Evolutionary conservation across 2,888 invertebrate genomes (phyloP).

Genomic region (Thecocarcelia acutangulata): DNA sequence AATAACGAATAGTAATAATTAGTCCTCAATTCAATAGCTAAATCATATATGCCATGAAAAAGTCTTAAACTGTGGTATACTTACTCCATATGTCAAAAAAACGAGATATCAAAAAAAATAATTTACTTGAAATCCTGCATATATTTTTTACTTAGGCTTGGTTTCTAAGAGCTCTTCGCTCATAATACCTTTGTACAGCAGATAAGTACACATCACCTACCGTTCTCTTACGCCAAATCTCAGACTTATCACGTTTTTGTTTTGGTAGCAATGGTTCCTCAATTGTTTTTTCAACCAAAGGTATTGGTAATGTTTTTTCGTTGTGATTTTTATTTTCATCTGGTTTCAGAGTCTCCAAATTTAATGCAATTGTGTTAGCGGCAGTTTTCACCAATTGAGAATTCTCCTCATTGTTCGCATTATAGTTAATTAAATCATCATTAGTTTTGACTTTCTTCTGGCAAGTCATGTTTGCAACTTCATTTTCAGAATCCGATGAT

Average conservation of each 20-base stretch:
- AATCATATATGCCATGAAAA: too few relatives aligned
- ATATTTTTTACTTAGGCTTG: constrained; percentile 44
- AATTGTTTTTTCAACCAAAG: constrained; percentile 16
- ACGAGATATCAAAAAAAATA: not conserved
- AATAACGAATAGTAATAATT: too few relatives aligned
- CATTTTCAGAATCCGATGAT: constrained; percentile 82
- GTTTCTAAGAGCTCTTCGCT: constrained; percentile 85
- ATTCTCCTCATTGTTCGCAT: not conserved
- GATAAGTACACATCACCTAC: constrained; percentile 89
- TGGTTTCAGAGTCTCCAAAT: constrained; percentile 71
- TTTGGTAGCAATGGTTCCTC: constrained; percentile 49
- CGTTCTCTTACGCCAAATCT: constrained; percentile 93
- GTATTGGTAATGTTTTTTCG: constrained; percentile 57
- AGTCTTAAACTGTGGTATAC: too few relatives aligned
- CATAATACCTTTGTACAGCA: constrained; percentile 89
- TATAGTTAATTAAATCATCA: constrained; percentile 26
- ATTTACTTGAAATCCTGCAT: constrained; percentile 36
- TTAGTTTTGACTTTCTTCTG: not conserved
- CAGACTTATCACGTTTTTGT: constrained; percentile 86
- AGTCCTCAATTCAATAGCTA: too few relatives aligned
- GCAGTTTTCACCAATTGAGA: constrained; percentile 12
- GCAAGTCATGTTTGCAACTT: constrained; percentile 8
- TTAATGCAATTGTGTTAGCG: constrained; percentile 60
- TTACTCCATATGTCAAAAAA: too few relatives aligned
- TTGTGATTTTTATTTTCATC: constrained; percentile 66